A percentile compares a stretch with the other conserved stretches of the same genome.
phyloP scores from a whole-genome alignment of 2,888 invertebrate species.

The Pyrocoelia pectoralis region DNA sequence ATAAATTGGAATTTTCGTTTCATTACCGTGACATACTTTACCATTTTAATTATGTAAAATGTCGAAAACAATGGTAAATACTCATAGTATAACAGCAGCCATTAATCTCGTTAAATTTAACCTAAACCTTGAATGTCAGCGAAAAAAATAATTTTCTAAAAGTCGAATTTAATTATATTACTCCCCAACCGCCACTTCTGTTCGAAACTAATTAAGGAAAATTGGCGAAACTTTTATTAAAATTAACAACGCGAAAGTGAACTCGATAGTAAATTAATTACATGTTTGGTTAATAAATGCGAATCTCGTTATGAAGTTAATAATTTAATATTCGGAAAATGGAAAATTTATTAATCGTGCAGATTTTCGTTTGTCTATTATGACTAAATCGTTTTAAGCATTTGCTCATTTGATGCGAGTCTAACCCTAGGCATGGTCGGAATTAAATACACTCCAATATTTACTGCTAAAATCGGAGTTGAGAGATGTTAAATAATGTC shows the following conservation, averaged over 20 bases:
- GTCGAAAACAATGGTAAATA: neutral
- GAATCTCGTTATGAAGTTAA: no score
- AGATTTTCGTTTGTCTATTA: no score
- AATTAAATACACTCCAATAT: no score
- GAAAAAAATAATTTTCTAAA: neutral
- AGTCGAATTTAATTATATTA: neutral
- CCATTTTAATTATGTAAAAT: neutral
- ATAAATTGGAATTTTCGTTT: neutral
- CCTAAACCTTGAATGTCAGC: neutral
- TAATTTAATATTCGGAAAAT: no score
- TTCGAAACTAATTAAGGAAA: neutral
- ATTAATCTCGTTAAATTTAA: neutral
- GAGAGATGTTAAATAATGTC: no score
- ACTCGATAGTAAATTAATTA: slow-evolving; percentile 6
- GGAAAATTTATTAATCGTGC: no score
- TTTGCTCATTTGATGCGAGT: no score
- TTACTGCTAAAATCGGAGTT: no score
- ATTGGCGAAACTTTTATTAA: slow-evolving; percentile 6
- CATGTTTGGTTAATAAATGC: no score
- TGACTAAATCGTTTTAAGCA: no score
- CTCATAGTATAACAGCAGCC: neutral
- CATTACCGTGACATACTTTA: neutral
- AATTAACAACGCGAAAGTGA: neutral
- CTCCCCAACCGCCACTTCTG: neutral
- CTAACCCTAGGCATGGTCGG: no score